These are phyloP conservation scores for Forbesichthys papilliferus DNA, from an alignment of 2,113 vertebrate species.

Conservation along the genomic window DNA sequence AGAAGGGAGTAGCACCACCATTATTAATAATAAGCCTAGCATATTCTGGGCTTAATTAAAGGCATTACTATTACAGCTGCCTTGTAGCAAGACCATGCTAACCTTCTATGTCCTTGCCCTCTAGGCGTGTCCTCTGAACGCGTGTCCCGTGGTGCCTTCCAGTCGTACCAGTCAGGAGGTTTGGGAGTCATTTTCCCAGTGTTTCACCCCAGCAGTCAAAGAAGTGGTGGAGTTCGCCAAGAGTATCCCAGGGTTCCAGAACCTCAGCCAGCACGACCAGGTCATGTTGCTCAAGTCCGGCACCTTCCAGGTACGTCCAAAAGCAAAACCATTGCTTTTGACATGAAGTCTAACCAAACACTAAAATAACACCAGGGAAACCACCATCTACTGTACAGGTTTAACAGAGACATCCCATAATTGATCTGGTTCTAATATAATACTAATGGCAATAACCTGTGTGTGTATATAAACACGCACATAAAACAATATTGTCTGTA, in stretches of 20 bases:
- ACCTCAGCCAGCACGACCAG: slow-evolving; percentile 79
- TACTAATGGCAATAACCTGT: too few species aligned
- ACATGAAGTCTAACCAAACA: background rate
- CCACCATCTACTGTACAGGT: too few species aligned
- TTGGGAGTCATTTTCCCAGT: slow-evolving; percentile 84
- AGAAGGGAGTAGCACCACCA: background rate
- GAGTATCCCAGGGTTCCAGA: slow-evolving; percentile 82
- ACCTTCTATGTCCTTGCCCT: slow-evolving; percentile 6
- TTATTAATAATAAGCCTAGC: too few species aligned
- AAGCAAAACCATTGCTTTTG: background rate
- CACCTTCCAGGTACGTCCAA: slow-evolving; percentile 76
- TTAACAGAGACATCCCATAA: too few species aligned
- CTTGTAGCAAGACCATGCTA: slow-evolving; percentile 2
- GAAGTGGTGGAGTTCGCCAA: slow-evolving; percentile 84
- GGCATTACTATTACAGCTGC: background rate
- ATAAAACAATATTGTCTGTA: too few species aligned
- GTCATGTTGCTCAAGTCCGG: slow-evolving; percentile 83
- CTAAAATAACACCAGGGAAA: too few species aligned
- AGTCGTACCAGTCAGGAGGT: slow-evolving; percentile 79
- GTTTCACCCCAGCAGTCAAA: slow-evolving; percentile 81
- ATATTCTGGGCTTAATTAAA: background rate
- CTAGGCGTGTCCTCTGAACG: slow-evolving; percentile 81
- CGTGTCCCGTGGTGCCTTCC: slow-evolving; percentile 74
- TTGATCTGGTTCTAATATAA: too few species aligned
- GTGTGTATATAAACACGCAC: too few species aligned